Percentiles rank a stretch among this genome's conserved stretches.
These are phyloP conservation scores for Pelagia noctiluca DNA, from an alignment of 30 jellyfish, hydroid and myxozoan species.

Conservation along the genomic window DNA sequence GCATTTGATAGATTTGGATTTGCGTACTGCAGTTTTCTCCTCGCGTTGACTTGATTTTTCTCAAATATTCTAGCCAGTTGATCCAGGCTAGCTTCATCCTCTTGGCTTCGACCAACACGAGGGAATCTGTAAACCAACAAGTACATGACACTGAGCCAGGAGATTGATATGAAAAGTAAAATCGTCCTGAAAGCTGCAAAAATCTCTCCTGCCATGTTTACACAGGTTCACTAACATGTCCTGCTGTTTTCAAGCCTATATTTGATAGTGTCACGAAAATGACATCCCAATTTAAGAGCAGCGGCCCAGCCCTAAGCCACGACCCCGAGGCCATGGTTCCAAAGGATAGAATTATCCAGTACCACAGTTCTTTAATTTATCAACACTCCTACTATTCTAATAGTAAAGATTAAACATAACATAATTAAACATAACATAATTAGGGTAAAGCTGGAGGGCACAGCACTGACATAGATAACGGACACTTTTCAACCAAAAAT, in stretches of 20 bases:
- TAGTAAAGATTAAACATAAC: too few relatives aligned
- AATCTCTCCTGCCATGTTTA: slow-evolving; percentile 74
- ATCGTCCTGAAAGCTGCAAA: slow-evolving; percentile 77
- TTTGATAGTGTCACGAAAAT: too few relatives aligned
- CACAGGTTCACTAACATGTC: not conserved
- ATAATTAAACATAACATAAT: too few relatives aligned
- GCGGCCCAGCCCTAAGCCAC: not conserved
- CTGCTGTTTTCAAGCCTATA: slow-evolving; percentile 60
- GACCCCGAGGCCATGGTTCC: not conserved
- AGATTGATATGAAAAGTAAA: slow-evolving; percentile 45
- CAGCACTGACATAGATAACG: too few relatives aligned
- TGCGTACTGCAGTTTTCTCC: not conserved
- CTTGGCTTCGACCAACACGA: not conserved
- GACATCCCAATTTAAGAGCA: too few relatives aligned
- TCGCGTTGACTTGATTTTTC: not conserved
- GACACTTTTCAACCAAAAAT: too few relatives aligned
- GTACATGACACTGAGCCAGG: slow-evolving; percentile 76
- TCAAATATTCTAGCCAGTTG: slow-evolving; percentile 16
- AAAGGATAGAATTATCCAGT: too few relatives aligned
- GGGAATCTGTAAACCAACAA: slow-evolving; percentile 67
- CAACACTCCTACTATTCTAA: too few relatives aligned
- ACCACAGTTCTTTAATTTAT: too few relatives aligned
- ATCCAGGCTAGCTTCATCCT: not conserved
- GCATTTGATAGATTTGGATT: too few relatives aligned
- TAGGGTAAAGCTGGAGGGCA: too few relatives aligned